Evolutionary conservation across 2,888 invertebrate genomes (phyloP).

Genomic region (Eudemis profundana): DNA sequence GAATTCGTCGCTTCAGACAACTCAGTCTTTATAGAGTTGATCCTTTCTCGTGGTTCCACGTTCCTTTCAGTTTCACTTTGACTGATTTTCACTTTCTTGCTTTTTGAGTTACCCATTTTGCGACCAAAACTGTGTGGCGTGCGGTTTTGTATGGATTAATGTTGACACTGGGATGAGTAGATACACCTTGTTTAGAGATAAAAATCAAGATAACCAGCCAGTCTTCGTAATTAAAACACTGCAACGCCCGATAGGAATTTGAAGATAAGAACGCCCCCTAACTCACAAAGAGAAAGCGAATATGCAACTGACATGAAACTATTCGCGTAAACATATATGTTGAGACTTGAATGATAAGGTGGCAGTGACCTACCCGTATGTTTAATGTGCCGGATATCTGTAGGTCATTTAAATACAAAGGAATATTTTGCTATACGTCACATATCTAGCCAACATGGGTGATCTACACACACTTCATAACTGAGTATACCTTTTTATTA

Average conservation of each 20-base stretch:
- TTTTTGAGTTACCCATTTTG: constrained; percentile 78
- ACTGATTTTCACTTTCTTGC: constrained; percentile 76
- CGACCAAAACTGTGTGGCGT: constrained; percentile 47
- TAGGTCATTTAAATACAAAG: constrained; percentile 49
- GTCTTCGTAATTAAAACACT: constrained; percentile 61
- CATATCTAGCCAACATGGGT: constrained; percentile 3
- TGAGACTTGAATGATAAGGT: constrained; percentile 70
- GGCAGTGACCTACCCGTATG: constrained; percentile 73
- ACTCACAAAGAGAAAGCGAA: constrained; percentile 68
- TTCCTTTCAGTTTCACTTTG: constrained; percentile 60
- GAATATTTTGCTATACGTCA: constrained; percentile 21
- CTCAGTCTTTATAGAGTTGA: constrained; percentile 71
- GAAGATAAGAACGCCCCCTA: constrained; percentile 64
- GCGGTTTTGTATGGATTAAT: constrained; percentile 45
- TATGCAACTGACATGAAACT: constrained; percentile 69
- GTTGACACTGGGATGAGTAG: constrained; percentile 45
- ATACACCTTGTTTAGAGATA: constrained; percentile 51
- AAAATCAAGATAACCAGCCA: constrained; percentile 44
- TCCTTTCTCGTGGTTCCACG: constrained; percentile 63
- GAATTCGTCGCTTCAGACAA: constrained; percentile 55
- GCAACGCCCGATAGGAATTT: constrained; percentile 53
- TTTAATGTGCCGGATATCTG: constrained; percentile 65
- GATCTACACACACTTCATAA: neutral
- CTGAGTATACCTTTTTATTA: neutral
- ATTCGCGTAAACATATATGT: constrained; percentile 69